Base-by-base conservation (phyloP, 2,888 invertebrate genomes). In the Aricia artaxerxes region DNA sequence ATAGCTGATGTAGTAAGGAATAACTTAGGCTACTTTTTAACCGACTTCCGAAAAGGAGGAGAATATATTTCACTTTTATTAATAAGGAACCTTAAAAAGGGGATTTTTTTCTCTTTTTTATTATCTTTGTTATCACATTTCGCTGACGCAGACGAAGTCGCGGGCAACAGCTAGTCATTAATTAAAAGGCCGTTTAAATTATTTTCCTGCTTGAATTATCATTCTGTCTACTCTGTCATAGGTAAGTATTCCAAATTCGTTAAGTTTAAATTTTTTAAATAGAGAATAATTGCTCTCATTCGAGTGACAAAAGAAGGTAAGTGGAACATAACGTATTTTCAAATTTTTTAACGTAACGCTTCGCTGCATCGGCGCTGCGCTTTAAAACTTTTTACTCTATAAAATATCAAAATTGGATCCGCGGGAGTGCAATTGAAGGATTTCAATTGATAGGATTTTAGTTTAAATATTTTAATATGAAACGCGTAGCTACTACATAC, bases 361-460 rank as follows among this genome's bases (percentile, higher is more conserved):
- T 69, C 24, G 53, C 57, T 78, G 35, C 4, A 49, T 31, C n/a
- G 35, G 72, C 11, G 31, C 57, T 44, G 31, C 31, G 72, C 53
- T 72, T 44, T 57, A 72, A 73, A 78, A 78, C 69, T 69, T 78
- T 78, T 38, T 72, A 38, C 72, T 38, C 53, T 31, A 57, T 53
- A 57, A 72, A 44, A 78, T 73, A 78, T 78, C 53, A 72, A 73
- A 78, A 78, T 78, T 73, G 78, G 35, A 72, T 53, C 16, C 72
- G n/a, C 49, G 69, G 57, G 73, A 72, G 40, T 73, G 73, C 73
- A 44, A 73, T 44, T 73, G 73, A 44, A 44, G 73, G 73, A 73
- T 69, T 69, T 69, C 35, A 69, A 38, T 69, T 69, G 69, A 69
- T 69, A 38, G 69, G 69, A 69, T 69, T 69, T 69, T 69, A 69